Conservation (phyloP, 2,113 vertebrate genomes). For the Phrynosoma blainvillii region DNA sequence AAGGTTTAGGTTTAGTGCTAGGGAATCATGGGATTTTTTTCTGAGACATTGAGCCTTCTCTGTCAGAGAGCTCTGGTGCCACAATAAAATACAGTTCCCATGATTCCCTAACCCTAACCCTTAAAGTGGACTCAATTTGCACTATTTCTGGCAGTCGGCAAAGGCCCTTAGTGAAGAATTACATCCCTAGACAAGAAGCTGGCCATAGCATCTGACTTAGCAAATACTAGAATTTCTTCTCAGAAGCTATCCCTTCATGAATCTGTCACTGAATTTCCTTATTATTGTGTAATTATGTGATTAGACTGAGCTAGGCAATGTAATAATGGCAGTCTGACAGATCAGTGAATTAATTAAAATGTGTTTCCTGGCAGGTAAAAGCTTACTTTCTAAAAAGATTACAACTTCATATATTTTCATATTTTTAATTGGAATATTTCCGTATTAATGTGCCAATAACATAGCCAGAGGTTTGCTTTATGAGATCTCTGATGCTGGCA, state of each 20-base stretch:
- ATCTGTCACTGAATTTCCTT: constrained; percentile 54
- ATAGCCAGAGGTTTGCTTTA: background rate
- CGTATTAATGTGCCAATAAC: background rate
- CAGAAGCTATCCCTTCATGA: constrained; percentile 31
- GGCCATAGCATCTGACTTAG: constrained; percentile 56
- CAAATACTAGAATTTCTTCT: background rate
- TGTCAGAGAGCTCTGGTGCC: too few relatives aligned
- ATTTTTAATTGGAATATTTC: background rate
- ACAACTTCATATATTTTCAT: constrained; percentile 8
- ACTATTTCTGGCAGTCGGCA: too few relatives aligned
- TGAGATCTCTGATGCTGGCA: background rate
- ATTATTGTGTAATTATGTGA: constrained; percentile 50
- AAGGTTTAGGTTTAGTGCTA: too few relatives aligned
- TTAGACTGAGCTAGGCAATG: constrained; percentile 39
- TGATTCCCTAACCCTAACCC: too few relatives aligned
- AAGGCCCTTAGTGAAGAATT: too few relatives aligned
- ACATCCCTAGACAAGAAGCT: background rate
- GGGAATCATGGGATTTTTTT: too few relatives aligned
- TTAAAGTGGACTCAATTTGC: too few relatives aligned
- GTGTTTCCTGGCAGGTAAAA: constrained; percentile 9
- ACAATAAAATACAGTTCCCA: too few relatives aligned
- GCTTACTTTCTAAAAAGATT: constrained; percentile 20
- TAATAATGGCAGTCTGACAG: constrained; percentile 44
- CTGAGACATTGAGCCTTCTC: too few relatives aligned
- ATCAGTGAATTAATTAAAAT: constrained; percentile 51